Evolutionary conservation across 2,888 invertebrate genomes (phyloP), one percentile per base, ranked within the genome.

Genomic region (Drosophila austrosaltans): DNA sequence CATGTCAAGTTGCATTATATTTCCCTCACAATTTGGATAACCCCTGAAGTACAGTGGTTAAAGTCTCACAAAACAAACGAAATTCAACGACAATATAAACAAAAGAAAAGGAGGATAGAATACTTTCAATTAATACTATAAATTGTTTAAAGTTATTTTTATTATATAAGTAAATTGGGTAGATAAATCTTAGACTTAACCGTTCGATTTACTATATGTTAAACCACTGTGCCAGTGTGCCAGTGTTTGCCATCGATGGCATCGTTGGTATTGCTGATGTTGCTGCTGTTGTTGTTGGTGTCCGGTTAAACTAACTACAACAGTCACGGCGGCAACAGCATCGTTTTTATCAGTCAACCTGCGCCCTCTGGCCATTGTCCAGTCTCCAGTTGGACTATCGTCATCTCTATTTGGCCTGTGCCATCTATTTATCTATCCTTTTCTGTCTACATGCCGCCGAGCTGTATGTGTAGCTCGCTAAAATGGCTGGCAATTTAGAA

Each of bases 1-100:
- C 90, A 90, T 90, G 89, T 90, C 90, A 89, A 82, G 89, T 90
- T 87, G 87, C 87, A 89, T 89, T 90, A 90, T 79, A 77, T 75
- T 70, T 81, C 71, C 72, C 77, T 76, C 76, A 74, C 81, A 88
- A 80, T 75, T 87, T 82, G 77, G 66, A 74, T 76, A 71, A 71
- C 74, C 74, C 72, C 72, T 66, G 54, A 65, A n/a, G 36, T 10
- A 72, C 71, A 60, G 68, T 72, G 72, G 53, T 4, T 3, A n/a
- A n/a, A n/a, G 12, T 39, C 1, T 3, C 32, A n/a, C 32, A n/a
- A 1, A 36, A 5, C 10, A 2, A 10, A n/a, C 3, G 3, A 7
- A 4, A 53, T 10, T 10, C 5, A 5, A 30, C 2, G 28, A 16
- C 32, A 10, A 20, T 7, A 10, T 30, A 44, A 16, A 16, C 16